These are phyloP conservation scores for Parambassis ranga DNA, from an alignment of 2,797 vertebrate species.

Conservation along the genomic window DNA sequence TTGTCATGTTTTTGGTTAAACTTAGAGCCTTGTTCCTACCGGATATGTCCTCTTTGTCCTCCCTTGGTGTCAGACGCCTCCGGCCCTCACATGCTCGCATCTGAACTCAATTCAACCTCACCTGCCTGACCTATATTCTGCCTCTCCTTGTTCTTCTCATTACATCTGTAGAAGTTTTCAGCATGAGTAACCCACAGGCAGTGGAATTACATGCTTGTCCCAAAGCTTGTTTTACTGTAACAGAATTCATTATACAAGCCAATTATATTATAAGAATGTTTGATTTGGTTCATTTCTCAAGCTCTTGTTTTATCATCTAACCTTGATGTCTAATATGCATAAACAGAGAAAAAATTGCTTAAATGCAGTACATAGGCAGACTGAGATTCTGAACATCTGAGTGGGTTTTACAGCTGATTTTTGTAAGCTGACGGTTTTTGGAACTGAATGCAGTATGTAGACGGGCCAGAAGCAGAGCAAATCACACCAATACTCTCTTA, in stretches of 20 bases:
- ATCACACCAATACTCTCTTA: slow-evolving; percentile 61
- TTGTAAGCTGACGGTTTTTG: slow-evolving; percentile 56
- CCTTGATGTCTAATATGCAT: slow-evolving; percentile 36
- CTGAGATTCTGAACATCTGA: slow-evolving; percentile 34
- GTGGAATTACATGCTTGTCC: slow-evolving; percentile 18
- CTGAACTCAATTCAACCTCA: slow-evolving; percentile 74
- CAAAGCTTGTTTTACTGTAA: slow-evolving; percentile 41
- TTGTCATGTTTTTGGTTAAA: slow-evolving; percentile 39
- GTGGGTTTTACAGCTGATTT: slow-evolving; percentile 54
- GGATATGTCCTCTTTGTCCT: slow-evolving; percentile 23
- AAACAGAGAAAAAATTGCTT: slow-evolving; percentile 34
- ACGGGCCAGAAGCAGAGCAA: slow-evolving; percentile 47
- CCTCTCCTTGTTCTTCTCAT: slow-evolving; percentile 15
- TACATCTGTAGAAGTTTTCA: slow-evolving; percentile 48
- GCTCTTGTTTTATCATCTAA: slow-evolving; percentile 44
- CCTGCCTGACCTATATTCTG: slow-evolving; percentile 78
- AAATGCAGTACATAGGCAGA: slow-evolving; percentile 24
- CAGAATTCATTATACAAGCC: slow-evolving; percentile 31
- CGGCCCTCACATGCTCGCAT: slow-evolving; percentile 42
- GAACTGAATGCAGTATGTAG: slow-evolving; percentile 59
- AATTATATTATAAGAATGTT: slow-evolving; percentile 46
- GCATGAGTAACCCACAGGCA: slow-evolving; percentile 24
- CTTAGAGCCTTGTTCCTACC: slow-evolving; percentile 11
- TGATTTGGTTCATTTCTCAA: slow-evolving; percentile 53
- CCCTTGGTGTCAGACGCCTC: slow-evolving; percentile 16